phyloP scores from a whole-genome alignment of 2,113 vertebrate species.

The Polypterus bichir region DNA sequence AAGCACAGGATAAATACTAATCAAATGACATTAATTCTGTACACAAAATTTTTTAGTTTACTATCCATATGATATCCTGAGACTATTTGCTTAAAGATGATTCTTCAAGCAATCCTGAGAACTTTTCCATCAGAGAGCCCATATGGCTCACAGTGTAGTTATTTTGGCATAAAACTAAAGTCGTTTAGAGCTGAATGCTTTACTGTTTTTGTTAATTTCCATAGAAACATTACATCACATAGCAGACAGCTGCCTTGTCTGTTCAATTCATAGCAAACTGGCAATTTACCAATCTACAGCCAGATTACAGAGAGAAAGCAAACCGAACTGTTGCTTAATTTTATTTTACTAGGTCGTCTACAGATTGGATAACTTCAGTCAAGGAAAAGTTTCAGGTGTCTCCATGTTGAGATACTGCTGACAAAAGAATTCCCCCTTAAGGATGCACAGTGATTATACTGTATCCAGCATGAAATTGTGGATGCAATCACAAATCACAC shows the following conservation, averaged over 20 bases:
- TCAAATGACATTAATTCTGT: too few relatives aligned
- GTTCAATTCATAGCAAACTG: conserved; percentile 59
- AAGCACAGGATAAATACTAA: too few relatives aligned
- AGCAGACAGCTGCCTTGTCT: conserved; percentile 67
- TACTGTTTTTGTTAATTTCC: conserved; percentile 66
- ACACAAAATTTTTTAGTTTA: too few relatives aligned
- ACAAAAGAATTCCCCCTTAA: too few relatives aligned
- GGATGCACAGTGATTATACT: too few relatives aligned
- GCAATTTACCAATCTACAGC: conserved; percentile 36
- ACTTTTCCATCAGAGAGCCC: conserved; percentile 44
- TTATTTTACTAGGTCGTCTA: too few relatives aligned
- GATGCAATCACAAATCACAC: too few relatives aligned
- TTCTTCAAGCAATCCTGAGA: conserved; percentile 16
- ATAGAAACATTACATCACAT: conserved; percentile 67
- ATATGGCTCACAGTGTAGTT: conserved; percentile 55
- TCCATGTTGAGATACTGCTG: too few relatives aligned
- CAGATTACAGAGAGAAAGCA: conserved; percentile 41
- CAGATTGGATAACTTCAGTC: too few relatives aligned
- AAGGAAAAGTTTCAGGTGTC: too few relatives aligned
- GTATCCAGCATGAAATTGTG: too few relatives aligned
- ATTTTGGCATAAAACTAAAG: conserved; percentile 59
- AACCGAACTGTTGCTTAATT: conserved; percentile 23
- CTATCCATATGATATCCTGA: too few relatives aligned
- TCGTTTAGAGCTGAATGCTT: conserved; percentile 52
- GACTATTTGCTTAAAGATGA: background rate